Evolutionary conservation across 2,888 invertebrate species (phyloP), one percentile per base, ranked within the genome.

Genomic region (Cheilosia scutellata): DNA sequence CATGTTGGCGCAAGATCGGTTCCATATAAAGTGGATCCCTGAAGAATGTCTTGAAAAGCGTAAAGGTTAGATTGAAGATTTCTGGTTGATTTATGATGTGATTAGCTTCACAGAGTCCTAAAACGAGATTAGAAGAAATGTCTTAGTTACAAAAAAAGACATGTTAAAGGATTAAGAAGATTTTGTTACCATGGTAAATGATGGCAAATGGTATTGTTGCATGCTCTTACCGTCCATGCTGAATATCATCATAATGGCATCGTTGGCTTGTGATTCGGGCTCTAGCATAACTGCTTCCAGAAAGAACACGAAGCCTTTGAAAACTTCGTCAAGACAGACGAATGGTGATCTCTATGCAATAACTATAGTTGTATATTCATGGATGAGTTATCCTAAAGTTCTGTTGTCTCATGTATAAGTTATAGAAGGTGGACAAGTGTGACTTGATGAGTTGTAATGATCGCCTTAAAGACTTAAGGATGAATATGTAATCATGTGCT

Each of bases 31-130:
- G n/a, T 97, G 96, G 93, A 97, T 97, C 97, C 84, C 95, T 95
- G 70, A 98, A 93, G 93, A 98, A 97, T 2, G 97, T 98, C 91
- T 97, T 97, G 93, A 98, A 96, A 31, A 98, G 93, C 40, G 96
- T 95, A 92, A 97, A 98, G 42, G 98, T 96, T 93, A 97, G 95
- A 91, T 97, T 97, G 93, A 98, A 98, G 87, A 98, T 94, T 91
- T 95, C 96, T 0, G 98, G 97, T 91, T 98, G 98, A 92, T 98
- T 97, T 51, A 98, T 94, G 66, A 98, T 95, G 92, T 98, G 98
- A 53, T 98, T 94, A 29, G 96, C 97, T 92, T 98, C 80, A 98
- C 95, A 76, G 96, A 95, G 90, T 98, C 97, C 95, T 97, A 94
- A 93, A 93, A 86, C 9, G 11, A 91, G 91, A 76, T 53, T 37